phyloP scores from a whole-genome alignment of 2,888 invertebrate species.

The Tortrix viridana region DNA sequence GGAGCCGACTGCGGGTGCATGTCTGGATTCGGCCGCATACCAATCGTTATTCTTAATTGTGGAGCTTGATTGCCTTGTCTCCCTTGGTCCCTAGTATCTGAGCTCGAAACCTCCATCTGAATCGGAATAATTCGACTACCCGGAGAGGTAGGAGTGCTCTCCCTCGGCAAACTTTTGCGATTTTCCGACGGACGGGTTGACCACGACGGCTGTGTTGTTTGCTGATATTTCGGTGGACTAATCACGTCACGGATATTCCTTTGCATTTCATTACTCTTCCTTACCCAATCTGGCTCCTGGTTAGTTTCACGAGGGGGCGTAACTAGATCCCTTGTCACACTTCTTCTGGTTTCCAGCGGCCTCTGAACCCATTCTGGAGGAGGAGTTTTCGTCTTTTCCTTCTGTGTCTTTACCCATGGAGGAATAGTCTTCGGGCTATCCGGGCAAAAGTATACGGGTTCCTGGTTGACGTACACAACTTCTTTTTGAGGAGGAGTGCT shows the following conservation, averaged over 20 bases:
- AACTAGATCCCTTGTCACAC: constrained; percentile 66
- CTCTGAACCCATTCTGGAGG: constrained; percentile 77
- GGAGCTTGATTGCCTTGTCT: constrained; percentile 63
- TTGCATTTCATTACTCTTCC: constrained; percentile 74
- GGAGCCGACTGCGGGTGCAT: constrained; percentile 53
- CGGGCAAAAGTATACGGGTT: constrained; percentile 75
- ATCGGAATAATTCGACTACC: constrained; percentile 86
- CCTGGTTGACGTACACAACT: constrained; percentile 74
- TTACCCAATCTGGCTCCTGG: constrained; percentile 77
- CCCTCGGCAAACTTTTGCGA: constrained; percentile 73
- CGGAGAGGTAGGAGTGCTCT: constrained; percentile 56
- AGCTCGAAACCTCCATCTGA: constrained; percentile 84
- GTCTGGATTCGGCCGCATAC: constrained; percentile 69
- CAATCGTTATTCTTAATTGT: constrained; percentile 76
- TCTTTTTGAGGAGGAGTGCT: constrained; percentile 67
- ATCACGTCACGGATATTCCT: constrained; percentile 67
- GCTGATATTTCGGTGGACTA: constrained; percentile 76
- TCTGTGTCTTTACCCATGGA: constrained; percentile 77
- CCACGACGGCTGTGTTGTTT: constrained; percentile 73
- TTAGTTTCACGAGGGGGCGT: constrained; percentile 73
- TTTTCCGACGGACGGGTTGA: constrained; percentile 77
- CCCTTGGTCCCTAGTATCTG: constrained; percentile 63
- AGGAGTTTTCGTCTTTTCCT: constrained; percentile 79
- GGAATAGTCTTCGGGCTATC: constrained; percentile 77
- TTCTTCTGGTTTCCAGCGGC: constrained; percentile 70